Evolutionary conservation across 2,888 invertebrate genomes (phyloP), one percentile per base, ranked within the genome.

Genomic region (Amphipoea oculea): DNA sequence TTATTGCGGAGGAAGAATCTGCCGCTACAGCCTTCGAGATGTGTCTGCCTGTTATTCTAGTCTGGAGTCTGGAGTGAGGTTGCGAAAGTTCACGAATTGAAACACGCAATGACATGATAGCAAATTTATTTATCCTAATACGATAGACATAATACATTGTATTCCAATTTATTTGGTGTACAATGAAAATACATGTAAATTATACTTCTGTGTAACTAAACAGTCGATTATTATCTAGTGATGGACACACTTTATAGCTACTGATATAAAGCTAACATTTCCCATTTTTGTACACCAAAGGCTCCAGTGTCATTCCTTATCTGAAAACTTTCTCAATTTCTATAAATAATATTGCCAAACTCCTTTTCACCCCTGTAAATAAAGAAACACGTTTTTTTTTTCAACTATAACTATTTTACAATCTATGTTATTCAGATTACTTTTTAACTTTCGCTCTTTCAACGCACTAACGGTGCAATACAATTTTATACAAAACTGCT

Each of bases 81-180:
- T 54, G 51, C 6, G 6, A 2, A 54, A 57, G 45, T 23, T 57
- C 0, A 54, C 17, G 4, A 82, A 86, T 75, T 92, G 90, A 94
- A 90, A 91, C 88, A 74, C 83, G 81, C 87, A 90, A 76, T 90
- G 93, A 95, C 94, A 94, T 95, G 94, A 96, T 96, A 96, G 95
- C 96, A 96, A 96, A 96, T 96, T 95, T 96, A 95, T 95, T 95
- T 94, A 95, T 92, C 94, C 93, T 96, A 96, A 93, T 94, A 95
- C 93, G 94, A 94, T 94, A 92, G 91, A 95, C 93, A 94, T 93
- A 94, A 93, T 94, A 94, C 92, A 94, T 91, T 90, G 92, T 93
- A 93, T 91, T 89, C 91, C 91, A 92, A 92, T 90, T 89, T 85
- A 92, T 90, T 89, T 90, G 89, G 91, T 92, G 92, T 94, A 90